Conservation (phyloP, 2,888 invertebrate species). For the Pseudanteris insignis region DNA sequence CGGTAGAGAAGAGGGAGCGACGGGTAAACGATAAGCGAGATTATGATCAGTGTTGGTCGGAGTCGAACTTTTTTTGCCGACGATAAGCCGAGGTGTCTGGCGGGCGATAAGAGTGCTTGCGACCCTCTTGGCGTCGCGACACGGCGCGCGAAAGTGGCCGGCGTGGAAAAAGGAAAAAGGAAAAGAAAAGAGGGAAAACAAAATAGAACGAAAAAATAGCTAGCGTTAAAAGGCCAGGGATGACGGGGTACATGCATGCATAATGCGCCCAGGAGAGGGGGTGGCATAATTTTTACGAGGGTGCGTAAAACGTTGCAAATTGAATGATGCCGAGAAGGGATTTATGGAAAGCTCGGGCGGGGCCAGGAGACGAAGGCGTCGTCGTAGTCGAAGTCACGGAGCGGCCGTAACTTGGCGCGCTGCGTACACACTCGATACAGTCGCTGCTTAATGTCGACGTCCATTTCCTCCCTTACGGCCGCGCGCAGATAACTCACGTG, state of each 20-base stretch:
- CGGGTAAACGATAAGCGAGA: conserved; percentile 55
- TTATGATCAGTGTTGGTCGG: conserved; percentile 64
- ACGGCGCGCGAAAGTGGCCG: not conserved
- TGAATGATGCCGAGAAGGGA: conserved; percentile 46
- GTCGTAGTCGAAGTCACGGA: conserved; percentile 53
- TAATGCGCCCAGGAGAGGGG: conserved; percentile 49
- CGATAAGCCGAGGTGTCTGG: conserved; percentile 54
- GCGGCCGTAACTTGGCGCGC: conserved; percentile 48
- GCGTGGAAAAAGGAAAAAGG: too few species aligned
- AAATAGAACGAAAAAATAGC: not conserved
- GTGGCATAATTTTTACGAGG: conserved; percentile 59
- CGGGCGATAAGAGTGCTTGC: conserved; percentile 8
- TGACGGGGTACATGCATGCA: conserved; percentile 49
- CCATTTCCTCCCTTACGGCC: conserved; percentile 30
- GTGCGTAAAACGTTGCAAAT: conserved; percentile 48
- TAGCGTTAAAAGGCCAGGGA: conserved; percentile 16
- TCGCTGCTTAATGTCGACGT: conserved; percentile 44
- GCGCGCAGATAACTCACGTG: conserved; percentile 34
- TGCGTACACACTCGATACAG: conserved; percentile 46
- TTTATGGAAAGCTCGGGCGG: conserved; percentile 46
- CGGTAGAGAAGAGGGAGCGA: conserved; percentile 45
- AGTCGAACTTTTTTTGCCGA: conserved; percentile 63
- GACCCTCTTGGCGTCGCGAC: not conserved
- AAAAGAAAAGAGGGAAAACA: too few species aligned
- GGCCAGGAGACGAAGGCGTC: conserved; percentile 30